Conservation (phyloP, 2,888 invertebrate genomes). For the Pyrochroa serraticornis region DNA sequence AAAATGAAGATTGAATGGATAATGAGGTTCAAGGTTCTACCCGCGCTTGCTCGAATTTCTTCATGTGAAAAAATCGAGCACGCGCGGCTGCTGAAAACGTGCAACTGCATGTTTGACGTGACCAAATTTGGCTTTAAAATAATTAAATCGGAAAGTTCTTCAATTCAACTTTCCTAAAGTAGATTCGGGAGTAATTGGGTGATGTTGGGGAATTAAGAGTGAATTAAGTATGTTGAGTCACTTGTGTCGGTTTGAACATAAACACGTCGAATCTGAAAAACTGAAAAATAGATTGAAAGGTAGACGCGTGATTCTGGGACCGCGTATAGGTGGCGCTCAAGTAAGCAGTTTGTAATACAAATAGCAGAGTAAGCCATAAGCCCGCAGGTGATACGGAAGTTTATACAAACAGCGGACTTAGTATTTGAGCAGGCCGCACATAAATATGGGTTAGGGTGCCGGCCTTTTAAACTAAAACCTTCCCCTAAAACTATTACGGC, state of each 20-base stretch:
- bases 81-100: too few species aligned
- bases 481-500: conserved; percentile 28
- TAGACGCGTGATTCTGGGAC: conserved; percentile 18
- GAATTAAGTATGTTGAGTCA: conserved; percentile 18
- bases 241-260: conserved; percentile 5
- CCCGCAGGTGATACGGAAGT: conserved; percentile 38
- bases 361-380: conserved; percentile 35
- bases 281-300: conserved; percentile 24
- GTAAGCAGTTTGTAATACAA: conserved; percentile 42
- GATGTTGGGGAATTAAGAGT: neutral
- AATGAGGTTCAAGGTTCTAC: too few species aligned
- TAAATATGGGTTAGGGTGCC: conserved; percentile 36
- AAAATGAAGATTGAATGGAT: too few species aligned
- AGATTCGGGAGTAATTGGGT: too few species aligned
- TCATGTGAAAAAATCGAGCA: too few species aligned
- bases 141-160: too few species aligned
- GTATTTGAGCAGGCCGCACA: conserved; percentile 37
- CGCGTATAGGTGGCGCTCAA: conserved; percentile 22
- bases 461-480: conserved; percentile 28
- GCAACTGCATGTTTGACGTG: too few species aligned
- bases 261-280: conserved; percentile 24
- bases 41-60: too few species aligned
- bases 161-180: too few species aligned
- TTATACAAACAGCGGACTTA: conserved; percentile 38
- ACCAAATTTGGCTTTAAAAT: too few species aligned